A percentile compares a stretch with the other conserved stretches of the same genome.
phyloP scores from a whole-genome alignment of 2,888 invertebrate genomes.

The Drosophila affinis region DNA sequence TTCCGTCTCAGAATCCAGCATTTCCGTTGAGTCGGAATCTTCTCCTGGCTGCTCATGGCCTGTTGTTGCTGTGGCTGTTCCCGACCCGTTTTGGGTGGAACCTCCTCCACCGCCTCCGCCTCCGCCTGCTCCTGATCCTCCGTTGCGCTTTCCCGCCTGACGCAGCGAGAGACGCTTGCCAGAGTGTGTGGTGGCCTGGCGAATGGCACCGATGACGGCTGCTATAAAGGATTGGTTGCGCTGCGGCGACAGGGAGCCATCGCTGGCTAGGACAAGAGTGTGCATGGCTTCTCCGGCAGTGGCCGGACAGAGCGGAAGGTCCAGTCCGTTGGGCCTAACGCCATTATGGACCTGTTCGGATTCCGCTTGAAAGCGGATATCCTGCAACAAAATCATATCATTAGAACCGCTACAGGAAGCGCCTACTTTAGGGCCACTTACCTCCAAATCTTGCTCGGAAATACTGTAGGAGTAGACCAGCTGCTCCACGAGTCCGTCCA shows the following conservation, averaged over 20 bases:
- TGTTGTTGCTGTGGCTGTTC: conserved; percentile 3
- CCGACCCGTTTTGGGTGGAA: conserved; percentile 8
- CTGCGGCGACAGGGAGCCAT: conserved; percentile 86
- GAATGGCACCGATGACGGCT: conserved; percentile 89
- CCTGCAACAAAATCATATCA: conserved; percentile 82
- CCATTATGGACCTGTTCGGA: conserved; percentile 89
- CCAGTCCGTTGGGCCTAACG: conserved; percentile 65
- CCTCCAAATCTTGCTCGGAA: conserved; percentile 90
- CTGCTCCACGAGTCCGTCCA: conserved; percentile 89
- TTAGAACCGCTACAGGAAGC: neutral
- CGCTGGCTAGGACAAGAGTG: conserved; percentile 72
- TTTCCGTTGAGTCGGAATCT: conserved; percentile 89
- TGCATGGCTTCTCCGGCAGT: conserved; percentile 55
- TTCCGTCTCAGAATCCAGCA: conserved; percentile 92
- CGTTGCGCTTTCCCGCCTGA: conserved; percentile 75
- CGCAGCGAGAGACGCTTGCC: conserved; percentile 81
- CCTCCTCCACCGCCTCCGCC: conserved; percentile 10
- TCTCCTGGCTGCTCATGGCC: conserved; percentile 83
- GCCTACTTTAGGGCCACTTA: conserved; percentile 63
- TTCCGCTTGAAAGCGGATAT: conserved; percentile 91
- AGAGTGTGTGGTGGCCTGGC: conserved; percentile 85
- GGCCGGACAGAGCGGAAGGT: conserved; percentile 61
- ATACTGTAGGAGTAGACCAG: conserved; percentile 89
- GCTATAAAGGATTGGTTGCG: conserved; percentile 88
- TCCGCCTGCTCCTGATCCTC: conserved; percentile 13